Conservation (phyloP, 1,140 invertebrate species). For the Drepana arcuata region DNA sequence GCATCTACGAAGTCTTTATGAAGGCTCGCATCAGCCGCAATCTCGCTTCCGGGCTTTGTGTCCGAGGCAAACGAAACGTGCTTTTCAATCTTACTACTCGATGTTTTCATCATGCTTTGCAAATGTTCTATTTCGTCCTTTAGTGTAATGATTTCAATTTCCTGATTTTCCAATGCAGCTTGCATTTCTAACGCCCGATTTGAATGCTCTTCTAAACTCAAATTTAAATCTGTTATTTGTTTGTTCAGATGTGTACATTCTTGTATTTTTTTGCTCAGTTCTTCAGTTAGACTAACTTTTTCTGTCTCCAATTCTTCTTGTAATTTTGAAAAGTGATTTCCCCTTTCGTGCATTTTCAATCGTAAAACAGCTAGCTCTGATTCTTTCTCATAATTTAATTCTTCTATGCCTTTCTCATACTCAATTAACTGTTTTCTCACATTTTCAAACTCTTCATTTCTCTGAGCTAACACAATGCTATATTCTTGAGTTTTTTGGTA, state of each 20-base stretch:
- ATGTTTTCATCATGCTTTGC: conserved; percentile 65
- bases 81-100: conserved; percentile 73
- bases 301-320: conserved; percentile 40
- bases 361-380: conserved; percentile 58
- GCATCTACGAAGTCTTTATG: conserved; percentile 47
- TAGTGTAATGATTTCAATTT: conserved; percentile 77
- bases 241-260: conserved; percentile 65
- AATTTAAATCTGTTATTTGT: conserved; percentile 70
- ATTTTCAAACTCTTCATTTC: conserved; percentile 59
- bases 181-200: conserved; percentile 66
- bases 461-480: conserved; percentile 35
- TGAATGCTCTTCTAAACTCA: conserved; percentile 70
- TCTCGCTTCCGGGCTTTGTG: conserved; percentile 28
- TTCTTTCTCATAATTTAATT: conserved; percentile 68
- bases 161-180: conserved; percentile 75
- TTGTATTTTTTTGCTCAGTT: conserved; percentile 57
- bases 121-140: conserved; percentile 72
- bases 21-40: conserved; percentile 13
- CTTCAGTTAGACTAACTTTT: conserved; percentile 39
- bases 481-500: conserved; percentile 56
- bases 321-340: conserved; percentile 34
- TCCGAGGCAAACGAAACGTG: conserved; percentile 58
- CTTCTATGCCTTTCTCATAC: conserved; percentile 63
- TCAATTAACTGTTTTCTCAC: conserved; percentile 56
- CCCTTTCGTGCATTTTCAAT: conserved; percentile 60